Base-by-base conservation (phyloP, 2,888 invertebrate species). In the Chirona hameri region DNA sequence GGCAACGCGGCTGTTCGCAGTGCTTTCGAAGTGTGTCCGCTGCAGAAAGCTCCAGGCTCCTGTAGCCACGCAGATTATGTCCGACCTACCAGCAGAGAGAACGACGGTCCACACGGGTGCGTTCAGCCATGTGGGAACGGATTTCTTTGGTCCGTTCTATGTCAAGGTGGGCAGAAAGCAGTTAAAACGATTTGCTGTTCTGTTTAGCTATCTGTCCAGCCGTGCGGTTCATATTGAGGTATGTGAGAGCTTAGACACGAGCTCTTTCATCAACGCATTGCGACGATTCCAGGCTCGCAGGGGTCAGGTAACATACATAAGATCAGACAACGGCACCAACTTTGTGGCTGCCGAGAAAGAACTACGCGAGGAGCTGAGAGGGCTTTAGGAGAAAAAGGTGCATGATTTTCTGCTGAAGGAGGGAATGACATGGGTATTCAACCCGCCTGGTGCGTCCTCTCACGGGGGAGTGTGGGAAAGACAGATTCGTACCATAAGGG, bases 381-480 rank as follows among this genome's bases (percentile, higher is more conserved):
- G 18, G 60, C 24, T n/a, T 9, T 24, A 7, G 15, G 52, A 52
- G 52, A 52, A 18, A 12, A 1, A 12, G 52, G 52, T 52, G 52
- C 60, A 60, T n/a, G 60, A 60, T n/a, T 60, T 60, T 21, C 60
- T 60, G 1, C 18, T 60, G 24, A 9, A 60, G 52, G 18, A 18
- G 18, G n/a, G 21, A 4, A 9, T n/a, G 4, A 24, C 1, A 24
- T 60, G 60, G 60, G 24, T 14, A 24, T 83, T 79, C 57, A 82
- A 82, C 72, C 82, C 82, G 18, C 82, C 65, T 10, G 60, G 76
- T 57, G 81, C 81, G 15, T 60, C 81, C 4, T 80, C 82, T 46
- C 82, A 82, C 52, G 82, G 83, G 29, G 83, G 83, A n/a, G 79
- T 57, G 2, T 83, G 52, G 52, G 52, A 52, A 18, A 12, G 52